A percentile compares a stretch with the other conserved stretches of the same genome.
phyloP scores from a whole-genome alignment of 2,888 invertebrate species.

The Zaprionus bogoriensis region DNA sequence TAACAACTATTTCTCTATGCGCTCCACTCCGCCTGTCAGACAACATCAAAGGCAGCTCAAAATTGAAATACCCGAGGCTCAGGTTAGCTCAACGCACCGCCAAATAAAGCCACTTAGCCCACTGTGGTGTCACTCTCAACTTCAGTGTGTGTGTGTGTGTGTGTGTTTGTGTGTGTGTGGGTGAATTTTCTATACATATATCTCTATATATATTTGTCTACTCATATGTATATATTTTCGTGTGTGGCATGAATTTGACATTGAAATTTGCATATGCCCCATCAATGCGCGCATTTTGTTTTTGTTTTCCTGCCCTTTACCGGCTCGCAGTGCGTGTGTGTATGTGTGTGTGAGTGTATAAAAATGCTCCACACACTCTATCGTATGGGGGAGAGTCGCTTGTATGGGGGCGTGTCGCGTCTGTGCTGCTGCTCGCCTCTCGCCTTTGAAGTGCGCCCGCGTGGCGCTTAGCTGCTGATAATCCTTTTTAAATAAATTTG shows the following conservation, averaged over 20 bases:
- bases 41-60: slow-evolving; percentile 38
- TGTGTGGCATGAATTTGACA: slow-evolving; percentile 66
- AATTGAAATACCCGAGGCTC: slow-evolving; percentile 34
- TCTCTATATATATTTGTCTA: slow-evolving; percentile 21
- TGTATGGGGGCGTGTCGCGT: slow-evolving; percentile 15
- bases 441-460: slow-evolving; percentile 76
- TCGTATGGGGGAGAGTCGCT: background rate
- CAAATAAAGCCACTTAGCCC: slow-evolving; percentile 66
- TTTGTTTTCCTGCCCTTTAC: slow-evolving; percentile 40
- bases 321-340: slow-evolving; percentile 3
- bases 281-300: slow-evolving; percentile 47
- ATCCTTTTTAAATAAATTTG: slow-evolving; percentile 80
- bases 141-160: background rate
- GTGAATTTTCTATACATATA: slow-evolving; percentile 40
- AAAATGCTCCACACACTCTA: slow-evolving; percentile 16
- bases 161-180: slow-evolving; percentile 51
- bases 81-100: slow-evolving; percentile 20
- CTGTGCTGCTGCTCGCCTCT: slow-evolving; percentile 24
- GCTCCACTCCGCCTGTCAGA: background rate
- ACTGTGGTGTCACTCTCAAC: slow-evolving; percentile 6
- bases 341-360: slow-evolving; percentile 11
- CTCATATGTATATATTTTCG: slow-evolving; percentile 28
- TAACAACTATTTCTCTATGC: slow-evolving; percentile 21
- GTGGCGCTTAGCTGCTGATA: slow-evolving; percentile 77
- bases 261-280: slow-evolving; percentile 74